Conservation (phyloP, 2,888 invertebrate genomes). For the Idaea dimidiata region DNA sequence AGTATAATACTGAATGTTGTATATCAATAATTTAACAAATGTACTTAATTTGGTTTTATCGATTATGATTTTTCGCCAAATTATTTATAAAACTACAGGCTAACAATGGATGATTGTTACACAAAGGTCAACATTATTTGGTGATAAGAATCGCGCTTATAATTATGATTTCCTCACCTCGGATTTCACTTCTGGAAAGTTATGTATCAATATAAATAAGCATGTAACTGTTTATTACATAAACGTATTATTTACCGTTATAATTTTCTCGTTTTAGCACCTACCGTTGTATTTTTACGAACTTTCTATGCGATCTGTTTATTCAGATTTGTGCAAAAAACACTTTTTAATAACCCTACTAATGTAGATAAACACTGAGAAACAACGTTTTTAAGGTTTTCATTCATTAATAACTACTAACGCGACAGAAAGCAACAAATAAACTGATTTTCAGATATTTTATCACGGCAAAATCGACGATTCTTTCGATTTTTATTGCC, state of each 20-base stretch:
- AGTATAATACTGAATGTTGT: not conserved
- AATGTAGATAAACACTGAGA: not conserved
- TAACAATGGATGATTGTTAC: not conserved
- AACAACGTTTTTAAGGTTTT: not conserved
- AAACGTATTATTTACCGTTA: slow-evolving; percentile 5
- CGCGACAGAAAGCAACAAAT: not conserved
- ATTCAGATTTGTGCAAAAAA: not conserved
- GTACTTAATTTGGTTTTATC: not conserved
- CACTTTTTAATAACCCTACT: not conserved
- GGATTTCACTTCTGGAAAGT: slow-evolving; percentile 3
- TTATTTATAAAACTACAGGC: not conserved
- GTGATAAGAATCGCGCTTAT: not conserved
- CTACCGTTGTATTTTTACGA: slow-evolving; percentile 7
- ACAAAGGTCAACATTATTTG: not conserved
- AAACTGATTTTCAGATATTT: not conserved
- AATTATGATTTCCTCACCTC: not conserved
- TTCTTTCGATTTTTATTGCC: not conserved
- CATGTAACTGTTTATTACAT: not conserved
- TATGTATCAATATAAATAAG: not conserved
- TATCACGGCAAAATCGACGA: not conserved
- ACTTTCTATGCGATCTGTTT: not conserved
- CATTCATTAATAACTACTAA: not conserved
- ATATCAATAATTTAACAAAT: not conserved
- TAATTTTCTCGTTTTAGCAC: slow-evolving; percentile 6
- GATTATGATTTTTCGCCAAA: not conserved